These are phyloP conservation scores for Protobothrops mucrosquamatus DNA, from an alignment of 2,113 vertebrate species.

Conservation along the genomic window DNA sequence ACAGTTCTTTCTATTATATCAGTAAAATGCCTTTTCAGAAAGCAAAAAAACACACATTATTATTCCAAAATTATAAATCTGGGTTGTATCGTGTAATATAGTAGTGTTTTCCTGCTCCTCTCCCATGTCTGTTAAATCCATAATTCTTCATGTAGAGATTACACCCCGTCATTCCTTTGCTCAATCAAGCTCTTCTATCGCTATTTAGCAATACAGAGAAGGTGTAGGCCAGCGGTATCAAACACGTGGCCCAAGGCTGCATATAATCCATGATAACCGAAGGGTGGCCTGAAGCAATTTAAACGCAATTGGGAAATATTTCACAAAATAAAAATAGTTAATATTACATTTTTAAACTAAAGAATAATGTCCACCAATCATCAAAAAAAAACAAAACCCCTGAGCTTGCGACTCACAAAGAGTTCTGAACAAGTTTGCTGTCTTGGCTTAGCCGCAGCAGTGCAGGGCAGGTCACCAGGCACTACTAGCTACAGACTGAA, in stretches of 20 bases:
- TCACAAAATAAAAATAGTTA: background rate
- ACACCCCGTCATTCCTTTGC: background rate
- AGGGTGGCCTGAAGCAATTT: background rate
- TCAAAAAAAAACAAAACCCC: background rate
- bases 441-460: background rate
- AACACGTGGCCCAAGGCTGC: background rate
- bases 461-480: background rate
- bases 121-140: background rate
- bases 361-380: background rate
- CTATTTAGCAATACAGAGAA: background rate
- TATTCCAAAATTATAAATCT: background rate
- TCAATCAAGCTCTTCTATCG: background rate
- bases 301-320: background rate
- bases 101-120: background rate
- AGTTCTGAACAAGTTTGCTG: background rate
- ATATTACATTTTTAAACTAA: background rate
- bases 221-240: background rate
- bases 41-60: background rate
- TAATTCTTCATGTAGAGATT: background rate
- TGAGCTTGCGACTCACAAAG: background rate
- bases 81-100: background rate
- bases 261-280: background rate
- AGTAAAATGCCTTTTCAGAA: background rate
- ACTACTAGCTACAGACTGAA: background rate
- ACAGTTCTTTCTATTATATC: background rate